phyloP scores from a whole-genome alignment of 2,113 vertebrate genomes.

The Xiphorhynchus elegans region DNA sequence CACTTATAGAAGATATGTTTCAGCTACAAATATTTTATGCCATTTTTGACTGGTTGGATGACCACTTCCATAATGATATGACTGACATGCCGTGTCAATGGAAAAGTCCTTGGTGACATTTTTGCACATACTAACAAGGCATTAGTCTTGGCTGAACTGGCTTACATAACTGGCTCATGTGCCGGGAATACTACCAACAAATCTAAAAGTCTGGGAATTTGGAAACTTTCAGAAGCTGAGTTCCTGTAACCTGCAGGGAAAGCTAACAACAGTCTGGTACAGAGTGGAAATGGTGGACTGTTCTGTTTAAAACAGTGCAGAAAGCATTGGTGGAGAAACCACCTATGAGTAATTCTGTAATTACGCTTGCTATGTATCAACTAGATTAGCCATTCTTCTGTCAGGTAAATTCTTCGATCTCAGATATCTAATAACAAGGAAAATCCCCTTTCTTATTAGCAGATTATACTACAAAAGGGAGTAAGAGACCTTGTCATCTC shows the following conservation, averaged over 20 bases:
- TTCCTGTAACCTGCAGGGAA: background rate
- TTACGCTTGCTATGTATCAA: accelerated
- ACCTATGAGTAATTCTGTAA: background rate
- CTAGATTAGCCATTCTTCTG: background rate
- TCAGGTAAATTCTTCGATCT: background rate
- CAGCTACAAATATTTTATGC: background rate
- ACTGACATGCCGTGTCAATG: background rate
- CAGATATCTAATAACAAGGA: background rate
- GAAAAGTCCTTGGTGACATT: background rate
- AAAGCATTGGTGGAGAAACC: background rate
- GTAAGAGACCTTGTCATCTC: background rate
- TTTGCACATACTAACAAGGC: background rate
- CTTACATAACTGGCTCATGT: background rate
- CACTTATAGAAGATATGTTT: background rate
- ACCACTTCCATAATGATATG: background rate
- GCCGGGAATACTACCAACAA: background rate
- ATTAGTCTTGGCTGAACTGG: background rate
- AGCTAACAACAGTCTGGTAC: background rate
- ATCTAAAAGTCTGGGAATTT: background rate
- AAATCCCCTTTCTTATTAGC: background rate
- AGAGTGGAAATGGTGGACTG: background rate
- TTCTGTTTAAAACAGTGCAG: background rate
- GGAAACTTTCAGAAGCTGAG: background rate
- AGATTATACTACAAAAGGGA: background rate
- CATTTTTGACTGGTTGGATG: background rate